A percentile compares a stretch with the other conserved stretches of the same genome.
These are phyloP conservation scores for Ranitomeya imitator DNA, from an alignment of 2,113 vertebrate species.

Conservation along the genomic window DNA sequence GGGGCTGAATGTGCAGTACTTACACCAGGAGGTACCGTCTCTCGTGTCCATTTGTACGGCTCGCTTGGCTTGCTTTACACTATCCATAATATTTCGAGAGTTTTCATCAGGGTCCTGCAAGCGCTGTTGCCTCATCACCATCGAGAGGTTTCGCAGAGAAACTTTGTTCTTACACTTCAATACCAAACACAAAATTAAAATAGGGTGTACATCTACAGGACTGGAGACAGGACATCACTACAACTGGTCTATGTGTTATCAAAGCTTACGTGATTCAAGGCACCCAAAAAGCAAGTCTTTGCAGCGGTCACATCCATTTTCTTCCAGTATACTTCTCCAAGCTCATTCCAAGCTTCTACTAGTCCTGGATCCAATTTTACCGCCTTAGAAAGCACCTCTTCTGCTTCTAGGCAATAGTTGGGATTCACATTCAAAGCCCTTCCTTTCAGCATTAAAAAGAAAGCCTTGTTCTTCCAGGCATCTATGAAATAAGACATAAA, in stretches of 20 bases:
- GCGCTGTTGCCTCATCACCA: constrained; percentile 85
- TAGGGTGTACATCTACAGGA: neutral
- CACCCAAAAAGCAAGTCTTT: constrained; percentile 87
- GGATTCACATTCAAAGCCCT: constrained; percentile 80
- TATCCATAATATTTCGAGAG: constrained; percentile 79
- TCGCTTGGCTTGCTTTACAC: constrained; percentile 81
- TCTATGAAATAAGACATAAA: constrained; percentile 65
- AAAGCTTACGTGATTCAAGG: constrained; percentile 78
- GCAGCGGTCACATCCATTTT: constrained; percentile 83
- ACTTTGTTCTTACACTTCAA: constrained; percentile 86
- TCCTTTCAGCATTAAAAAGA: constrained; percentile 81
- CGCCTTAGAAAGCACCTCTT: constrained; percentile 82
- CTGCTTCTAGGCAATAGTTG: constrained; percentile 75
- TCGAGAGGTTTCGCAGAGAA: constrained; percentile 86
- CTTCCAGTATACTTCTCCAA: constrained; percentile 93
- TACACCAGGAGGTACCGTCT: constrained; percentile 92
- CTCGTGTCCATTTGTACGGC: constrained; percentile 84
- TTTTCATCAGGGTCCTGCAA: constrained; percentile 68
- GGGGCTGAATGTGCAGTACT: constrained; percentile 64
- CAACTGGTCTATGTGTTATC: neutral
- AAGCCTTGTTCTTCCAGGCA: constrained; percentile 70
- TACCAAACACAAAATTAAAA: neutral
- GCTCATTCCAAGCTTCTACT: constrained; percentile 87
- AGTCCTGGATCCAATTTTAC: constrained; percentile 86
- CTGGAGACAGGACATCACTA: neutral